These are phyloP conservation scores for Pantherophis alleghaniensis DNA, from an alignment of 2,797 vertebrate species.

Conservation along the genomic window DNA sequence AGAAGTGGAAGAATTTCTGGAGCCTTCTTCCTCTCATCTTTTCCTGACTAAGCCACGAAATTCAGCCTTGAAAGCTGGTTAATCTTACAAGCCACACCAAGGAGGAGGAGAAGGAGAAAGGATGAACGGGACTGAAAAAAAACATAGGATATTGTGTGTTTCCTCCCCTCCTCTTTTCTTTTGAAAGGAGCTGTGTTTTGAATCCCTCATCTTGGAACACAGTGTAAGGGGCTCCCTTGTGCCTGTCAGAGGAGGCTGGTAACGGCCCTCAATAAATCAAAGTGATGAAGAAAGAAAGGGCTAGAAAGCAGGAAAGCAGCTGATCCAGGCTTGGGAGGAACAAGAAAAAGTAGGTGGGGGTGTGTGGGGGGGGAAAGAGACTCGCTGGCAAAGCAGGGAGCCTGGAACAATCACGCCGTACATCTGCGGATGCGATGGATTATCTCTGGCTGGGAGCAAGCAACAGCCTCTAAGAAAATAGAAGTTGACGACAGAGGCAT, in stretches of 20 bases:
- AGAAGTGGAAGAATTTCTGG: not conserved
- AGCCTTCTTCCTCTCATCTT: not conserved
- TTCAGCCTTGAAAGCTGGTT: rapidly evolving
- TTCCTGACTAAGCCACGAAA: not conserved
- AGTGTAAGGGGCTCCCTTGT: not conserved
- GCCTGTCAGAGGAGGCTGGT: not conserved
- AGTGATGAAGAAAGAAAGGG: conserved; percentile 46
- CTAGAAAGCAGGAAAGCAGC: conserved; percentile 25
- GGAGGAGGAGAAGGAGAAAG: not conserved
- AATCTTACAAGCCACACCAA: rapidly evolving
- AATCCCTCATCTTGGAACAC: conserved; percentile 16
- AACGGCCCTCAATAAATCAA: conserved; percentile 10
- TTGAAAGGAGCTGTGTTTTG: not conserved
- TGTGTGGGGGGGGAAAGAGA: not conserved
- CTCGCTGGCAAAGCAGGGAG: rapidly evolving
- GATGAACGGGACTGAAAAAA: not conserved
- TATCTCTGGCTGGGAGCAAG: not conserved
- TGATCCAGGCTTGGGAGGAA: conserved; percentile 28
- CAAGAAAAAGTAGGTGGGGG: not conserved
- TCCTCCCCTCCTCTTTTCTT: not conserved
- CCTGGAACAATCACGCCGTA: not conserved
- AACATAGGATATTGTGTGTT: not conserved
- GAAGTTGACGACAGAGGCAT: not conserved
- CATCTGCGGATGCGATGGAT: not conserved
- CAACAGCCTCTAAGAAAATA: not conserved